phyloP scores from a whole-genome alignment of 2,113 vertebrate species.

The Microcebus tavaratra region DNA sequence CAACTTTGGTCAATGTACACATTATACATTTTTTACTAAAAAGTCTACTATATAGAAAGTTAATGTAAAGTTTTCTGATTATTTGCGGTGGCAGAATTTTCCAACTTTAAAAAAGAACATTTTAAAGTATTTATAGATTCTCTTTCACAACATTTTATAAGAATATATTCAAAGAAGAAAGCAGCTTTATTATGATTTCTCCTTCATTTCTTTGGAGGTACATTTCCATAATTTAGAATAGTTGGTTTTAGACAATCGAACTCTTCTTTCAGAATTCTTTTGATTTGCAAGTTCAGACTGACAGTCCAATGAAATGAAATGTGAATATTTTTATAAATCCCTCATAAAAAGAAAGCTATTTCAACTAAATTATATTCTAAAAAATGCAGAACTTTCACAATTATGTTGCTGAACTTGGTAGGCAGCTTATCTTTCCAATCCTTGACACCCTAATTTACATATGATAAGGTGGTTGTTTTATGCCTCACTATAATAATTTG shows the following conservation, averaged over 20 bases:
- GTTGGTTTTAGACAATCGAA: slow-evolving; percentile 61
- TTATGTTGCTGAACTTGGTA: slow-evolving; percentile 38
- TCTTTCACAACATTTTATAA: slow-evolving; percentile 25
- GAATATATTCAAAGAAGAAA: slow-evolving; percentile 30
- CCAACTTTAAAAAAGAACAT: slow-evolving; percentile 27
- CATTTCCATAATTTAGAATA: slow-evolving; percentile 75
- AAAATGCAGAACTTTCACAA: slow-evolving; percentile 51
- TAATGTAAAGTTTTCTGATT: slow-evolving; percentile 21
- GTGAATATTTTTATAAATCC: slow-evolving; percentile 62
- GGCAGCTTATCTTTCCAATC: not conserved
- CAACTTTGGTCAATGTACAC: not conserved
- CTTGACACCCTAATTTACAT: slow-evolving; percentile 52
- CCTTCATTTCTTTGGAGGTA: slow-evolving; percentile 26
- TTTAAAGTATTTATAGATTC: slow-evolving; percentile 35
- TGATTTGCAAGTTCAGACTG: slow-evolving; percentile 68
- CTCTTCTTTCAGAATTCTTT: slow-evolving; percentile 63
- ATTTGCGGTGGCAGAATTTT: not conserved
- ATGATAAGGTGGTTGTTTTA: not conserved
- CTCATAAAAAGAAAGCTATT: slow-evolving; percentile 33
- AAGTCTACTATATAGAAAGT: not conserved
- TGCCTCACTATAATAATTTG: slow-evolving; percentile 1
- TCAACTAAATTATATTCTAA: slow-evolving; percentile 50
- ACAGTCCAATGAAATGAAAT: slow-evolving; percentile 62
- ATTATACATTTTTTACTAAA: not conserved
- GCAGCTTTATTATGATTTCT: slow-evolving; percentile 59